phyloP scores from a whole-genome alignment of 64 coral and sea anemone species.

The Montipora sp. region DNA sequence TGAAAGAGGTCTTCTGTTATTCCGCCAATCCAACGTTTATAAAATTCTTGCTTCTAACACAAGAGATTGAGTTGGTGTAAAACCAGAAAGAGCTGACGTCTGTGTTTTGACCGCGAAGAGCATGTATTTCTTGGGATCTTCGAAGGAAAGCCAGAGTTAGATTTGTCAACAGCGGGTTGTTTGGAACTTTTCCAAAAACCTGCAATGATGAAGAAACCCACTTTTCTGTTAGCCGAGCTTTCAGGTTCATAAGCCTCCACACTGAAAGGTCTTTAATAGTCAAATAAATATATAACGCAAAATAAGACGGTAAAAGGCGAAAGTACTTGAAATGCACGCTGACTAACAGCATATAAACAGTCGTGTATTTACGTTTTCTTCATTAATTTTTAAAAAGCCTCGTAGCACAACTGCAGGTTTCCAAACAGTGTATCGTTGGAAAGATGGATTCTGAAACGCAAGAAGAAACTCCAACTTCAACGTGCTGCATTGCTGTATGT shows the following conservation, averaged over 20 bases:
- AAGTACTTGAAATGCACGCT: no score
- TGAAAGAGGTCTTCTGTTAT: no score
- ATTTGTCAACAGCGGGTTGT: constrained; percentile 11
- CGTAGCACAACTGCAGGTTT: neutral
- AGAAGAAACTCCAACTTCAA: constrained; percentile 3
- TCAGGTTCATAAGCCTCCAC: neutral
- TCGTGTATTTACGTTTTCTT: neutral
- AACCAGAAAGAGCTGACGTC: no score
- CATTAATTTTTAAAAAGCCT: constrained; percentile 39
- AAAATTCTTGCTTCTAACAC: no score
- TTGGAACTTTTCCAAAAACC: constrained; percentile 10
- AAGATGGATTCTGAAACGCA: neutral
- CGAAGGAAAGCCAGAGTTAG: neutral
- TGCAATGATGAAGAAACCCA: neutral
- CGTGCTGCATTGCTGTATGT: constrained; percentile 9
- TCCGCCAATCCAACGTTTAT: no score
- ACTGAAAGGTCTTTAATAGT: neutral
- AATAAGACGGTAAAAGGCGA: neutral
- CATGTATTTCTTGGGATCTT: no score
- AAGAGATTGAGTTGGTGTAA: no score
- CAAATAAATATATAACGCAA: neutral
- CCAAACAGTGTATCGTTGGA: neutral
- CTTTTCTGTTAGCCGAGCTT: neutral
- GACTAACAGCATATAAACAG: no score
- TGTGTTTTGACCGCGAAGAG: no score